Conservation (phyloP, 2,113 vertebrate genomes). For the Peromyscus maniculatus region DNA sequence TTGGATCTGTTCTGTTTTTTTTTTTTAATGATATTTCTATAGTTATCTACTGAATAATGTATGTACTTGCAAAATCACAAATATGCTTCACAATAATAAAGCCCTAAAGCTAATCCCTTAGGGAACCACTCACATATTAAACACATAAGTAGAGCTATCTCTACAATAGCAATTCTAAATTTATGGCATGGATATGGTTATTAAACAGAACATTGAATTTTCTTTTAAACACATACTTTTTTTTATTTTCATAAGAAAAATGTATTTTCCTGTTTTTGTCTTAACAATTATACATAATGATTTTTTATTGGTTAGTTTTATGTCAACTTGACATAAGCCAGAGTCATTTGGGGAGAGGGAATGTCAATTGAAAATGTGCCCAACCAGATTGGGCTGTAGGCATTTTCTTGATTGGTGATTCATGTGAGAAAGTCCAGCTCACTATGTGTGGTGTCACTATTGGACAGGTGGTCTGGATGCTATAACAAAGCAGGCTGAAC, state of each 20-base stretch:
- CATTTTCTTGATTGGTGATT: neutral
- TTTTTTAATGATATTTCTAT: neutral
- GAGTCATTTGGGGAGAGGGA: neutral
- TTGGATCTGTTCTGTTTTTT: neutral
- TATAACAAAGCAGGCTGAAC: neutral
- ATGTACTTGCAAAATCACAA: neutral
- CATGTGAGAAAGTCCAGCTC: neutral
- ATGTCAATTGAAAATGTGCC: neutral
- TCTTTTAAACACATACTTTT: neutral
- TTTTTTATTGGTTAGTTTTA: neutral
- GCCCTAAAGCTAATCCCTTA: neutral
- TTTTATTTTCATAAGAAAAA: constrained; percentile 10
- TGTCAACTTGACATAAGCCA: neutral
- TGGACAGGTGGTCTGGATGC: neutral
- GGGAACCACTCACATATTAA: neutral
- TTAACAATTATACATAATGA: neutral
- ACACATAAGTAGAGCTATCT: neutral
- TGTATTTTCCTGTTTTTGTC: neutral
- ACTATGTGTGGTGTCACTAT: neutral
- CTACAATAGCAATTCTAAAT: neutral
- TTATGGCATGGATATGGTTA: neutral
- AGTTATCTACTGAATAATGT: neutral
- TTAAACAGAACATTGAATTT: neutral
- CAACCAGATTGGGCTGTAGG: neutral
- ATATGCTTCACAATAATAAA: neutral